phyloP scores from a whole-genome alignment of 2,113 vertebrate genomes.

The Phrynosoma platyrhinos region DNA sequence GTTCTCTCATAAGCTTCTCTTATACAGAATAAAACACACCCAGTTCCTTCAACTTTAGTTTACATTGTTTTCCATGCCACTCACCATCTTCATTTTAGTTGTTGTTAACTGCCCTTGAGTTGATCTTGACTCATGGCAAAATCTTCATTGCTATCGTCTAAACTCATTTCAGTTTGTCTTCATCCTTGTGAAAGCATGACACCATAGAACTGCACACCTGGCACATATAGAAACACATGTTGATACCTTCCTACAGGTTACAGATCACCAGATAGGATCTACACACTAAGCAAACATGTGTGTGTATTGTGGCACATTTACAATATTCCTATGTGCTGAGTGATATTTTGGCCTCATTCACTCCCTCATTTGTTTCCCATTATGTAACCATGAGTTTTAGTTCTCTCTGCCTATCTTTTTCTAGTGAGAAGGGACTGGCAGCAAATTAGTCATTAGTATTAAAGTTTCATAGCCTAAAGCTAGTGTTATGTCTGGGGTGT shows the following conservation, averaged over 20 bases:
- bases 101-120: too few species aligned
- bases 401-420: not conserved
- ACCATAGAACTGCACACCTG: not conserved
- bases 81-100: not conserved
- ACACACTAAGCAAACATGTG: not conserved
- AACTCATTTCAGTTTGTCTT: not conserved
- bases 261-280: not conserved
- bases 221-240: not conserved
- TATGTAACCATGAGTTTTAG: not conserved
- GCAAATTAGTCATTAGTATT: not conserved
- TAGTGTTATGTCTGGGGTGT: not conserved
- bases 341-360: not conserved
- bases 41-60: not conserved
- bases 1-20: not conserved
- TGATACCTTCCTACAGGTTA: not conserved
- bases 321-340: not conserved
- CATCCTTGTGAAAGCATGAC: not conserved
- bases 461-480: conserved; percentile 20
- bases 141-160: not conserved
- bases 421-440: not conserved
- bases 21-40: not conserved
- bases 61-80: not conserved
- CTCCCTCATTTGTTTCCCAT: not conserved
- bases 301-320: not conserved
- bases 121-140: too few species aligned